Evolutionary conservation across 2,888 invertebrate species (phyloP).

Genomic region (Pandemis corylana): DNA sequence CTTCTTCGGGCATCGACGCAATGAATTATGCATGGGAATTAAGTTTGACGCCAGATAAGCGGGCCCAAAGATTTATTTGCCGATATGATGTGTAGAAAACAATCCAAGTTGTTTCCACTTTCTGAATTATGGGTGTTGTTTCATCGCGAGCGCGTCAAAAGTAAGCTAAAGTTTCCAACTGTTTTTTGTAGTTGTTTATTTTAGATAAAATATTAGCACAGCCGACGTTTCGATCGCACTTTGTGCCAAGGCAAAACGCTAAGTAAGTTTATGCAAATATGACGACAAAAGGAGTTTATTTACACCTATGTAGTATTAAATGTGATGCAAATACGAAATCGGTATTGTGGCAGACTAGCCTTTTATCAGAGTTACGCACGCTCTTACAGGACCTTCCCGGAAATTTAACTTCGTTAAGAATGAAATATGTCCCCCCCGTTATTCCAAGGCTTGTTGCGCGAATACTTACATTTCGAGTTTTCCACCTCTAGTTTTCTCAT

Average conservation of each 20-base stretch:
- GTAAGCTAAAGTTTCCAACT: constrained; percentile 54
- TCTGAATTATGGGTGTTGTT: constrained; percentile 81
- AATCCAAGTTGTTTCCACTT: constrained; percentile 81
- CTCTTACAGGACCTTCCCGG: constrained; percentile 79
- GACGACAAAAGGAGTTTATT: background rate
- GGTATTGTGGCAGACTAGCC: constrained; percentile 70
- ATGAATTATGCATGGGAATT: constrained; percentile 84
- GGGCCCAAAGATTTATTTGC: constrained; percentile 81
- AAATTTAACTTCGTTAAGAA: constrained; percentile 85
- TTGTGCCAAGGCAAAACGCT: background rate
- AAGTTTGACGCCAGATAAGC: constrained; percentile 83
- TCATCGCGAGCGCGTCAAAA: constrained; percentile 78
- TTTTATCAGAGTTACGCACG: constrained; percentile 83
- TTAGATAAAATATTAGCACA: constrained; percentile 7
- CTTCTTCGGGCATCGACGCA: constrained; percentile 53
- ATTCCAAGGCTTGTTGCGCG: constrained; percentile 82
- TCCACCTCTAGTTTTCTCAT: constrained; percentile 84
- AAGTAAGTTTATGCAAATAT: background rate
- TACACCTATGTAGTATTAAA: constrained; percentile 46
- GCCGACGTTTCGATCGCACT: background rate
- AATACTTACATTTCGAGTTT: constrained; percentile 81
- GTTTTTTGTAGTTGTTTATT: constrained; percentile 39
- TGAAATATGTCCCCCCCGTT: constrained; percentile 83
- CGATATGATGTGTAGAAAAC: constrained; percentile 84
- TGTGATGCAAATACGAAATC: constrained; percentile 65